A percentile compares a stretch with the other conserved stretches of the same genome.
phyloP scores from a whole-genome alignment of 1,140 invertebrate genomes.

The Cyphomyrmex costatus region DNA sequence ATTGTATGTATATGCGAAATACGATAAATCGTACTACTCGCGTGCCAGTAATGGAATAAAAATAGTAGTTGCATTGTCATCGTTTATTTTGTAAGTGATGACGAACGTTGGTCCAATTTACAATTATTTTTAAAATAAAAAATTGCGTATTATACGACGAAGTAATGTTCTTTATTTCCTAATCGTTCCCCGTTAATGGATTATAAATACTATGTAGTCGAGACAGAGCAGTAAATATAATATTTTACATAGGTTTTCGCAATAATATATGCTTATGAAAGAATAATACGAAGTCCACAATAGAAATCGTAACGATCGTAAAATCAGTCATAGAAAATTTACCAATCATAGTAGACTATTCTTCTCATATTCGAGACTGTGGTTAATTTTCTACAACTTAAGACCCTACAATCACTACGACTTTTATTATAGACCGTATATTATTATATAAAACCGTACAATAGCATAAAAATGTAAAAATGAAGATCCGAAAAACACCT shows the following conservation, averaged over 20 bases:
- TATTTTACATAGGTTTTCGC: background rate
- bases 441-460: too few relatives aligned
- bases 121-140: conserved; percentile 37
- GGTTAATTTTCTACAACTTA: too few relatives aligned
- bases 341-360: too few relatives aligned
- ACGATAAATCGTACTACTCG: conserved; percentile 46
- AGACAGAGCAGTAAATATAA: background rate
- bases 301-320: too few relatives aligned
- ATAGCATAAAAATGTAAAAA: background rate
- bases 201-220: background rate
- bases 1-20: conserved; percentile 4
- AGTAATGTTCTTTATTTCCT: background rate
- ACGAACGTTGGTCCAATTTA: conserved; percentile 26
- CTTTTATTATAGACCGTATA: too few relatives aligned
- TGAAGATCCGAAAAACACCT: background rate
- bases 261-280: background rate
- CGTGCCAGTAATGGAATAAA: conserved; percentile 53
- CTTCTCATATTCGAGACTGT: too few relatives aligned
- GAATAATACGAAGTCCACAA: background rate
- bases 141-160: background rate
- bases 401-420: too few relatives aligned
- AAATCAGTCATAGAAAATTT: too few relatives aligned
- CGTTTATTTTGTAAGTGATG: conserved; percentile 19
- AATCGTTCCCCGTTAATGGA: background rate
- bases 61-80: conserved; percentile 25